Evolutionary conservation across 1,140 invertebrate genomes (phyloP).

Genomic region (Oscheius sp.): DNA sequence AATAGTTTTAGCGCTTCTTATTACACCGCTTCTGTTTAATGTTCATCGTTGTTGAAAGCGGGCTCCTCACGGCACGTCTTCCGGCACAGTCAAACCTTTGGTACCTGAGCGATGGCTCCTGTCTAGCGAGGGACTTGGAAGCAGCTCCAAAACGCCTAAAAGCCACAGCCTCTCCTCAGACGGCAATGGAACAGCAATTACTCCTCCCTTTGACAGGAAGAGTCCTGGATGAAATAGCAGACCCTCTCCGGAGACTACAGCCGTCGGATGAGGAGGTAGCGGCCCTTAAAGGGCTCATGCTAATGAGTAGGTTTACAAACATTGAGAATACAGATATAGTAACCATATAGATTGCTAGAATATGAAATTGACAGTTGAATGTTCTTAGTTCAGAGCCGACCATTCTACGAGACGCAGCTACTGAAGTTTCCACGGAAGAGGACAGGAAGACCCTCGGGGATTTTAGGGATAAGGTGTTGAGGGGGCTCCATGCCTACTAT

Average conservation of each 20-base stretch:
- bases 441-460: slow-evolving; percentile 1
- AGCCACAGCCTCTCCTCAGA: neutral
- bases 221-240: slow-evolving; percentile 10
- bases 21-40: slow-evolving; percentile 12
- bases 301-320: slow-evolving; percentile 5
- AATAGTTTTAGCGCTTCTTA: neutral
- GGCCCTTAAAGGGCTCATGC: slow-evolving; percentile 7
- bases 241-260: slow-evolving; percentile 9
- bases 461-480: slow-evolving; percentile 16
- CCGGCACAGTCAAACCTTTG: slow-evolving; percentile 8
- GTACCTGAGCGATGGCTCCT: slow-evolving; percentile 17
- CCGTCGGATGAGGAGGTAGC: slow-evolving; percentile 10
- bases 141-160: neutral
- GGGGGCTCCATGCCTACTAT: slow-evolving; percentile 20
- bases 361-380: too few species aligned
- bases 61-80: slow-evolving; percentile 9
- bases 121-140: slow-evolving; percentile 11
- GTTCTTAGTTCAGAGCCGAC: slow-evolving; percentile 22
- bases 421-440: slow-evolving; percentile 1
- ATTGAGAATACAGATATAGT: neutral
- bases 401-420: neutral
- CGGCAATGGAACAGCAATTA: slow-evolving; percentile 6
- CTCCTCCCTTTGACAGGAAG: slow-evolving; percentile 11
- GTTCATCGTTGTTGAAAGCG: slow-evolving; percentile 7
- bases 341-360: too few species aligned